phyloP scores from a whole-genome alignment of 2,888 invertebrate species.

The Lepidocyrtoides sp. region DNA sequence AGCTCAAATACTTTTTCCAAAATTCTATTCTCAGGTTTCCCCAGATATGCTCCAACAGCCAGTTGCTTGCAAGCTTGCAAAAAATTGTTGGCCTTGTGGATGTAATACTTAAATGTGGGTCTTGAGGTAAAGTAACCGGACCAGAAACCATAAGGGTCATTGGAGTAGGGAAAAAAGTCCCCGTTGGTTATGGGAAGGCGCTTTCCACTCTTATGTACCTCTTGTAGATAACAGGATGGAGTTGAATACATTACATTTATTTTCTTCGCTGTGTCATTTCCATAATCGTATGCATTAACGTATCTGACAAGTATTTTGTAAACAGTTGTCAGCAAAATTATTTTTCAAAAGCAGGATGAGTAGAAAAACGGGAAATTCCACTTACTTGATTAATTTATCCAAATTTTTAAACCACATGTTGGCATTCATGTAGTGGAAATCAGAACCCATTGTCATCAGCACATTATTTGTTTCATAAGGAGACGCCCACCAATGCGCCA shows the following conservation, averaged over 20 bases:
- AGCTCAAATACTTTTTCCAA: constrained; percentile 78
- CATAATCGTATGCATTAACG: constrained; percentile 91
- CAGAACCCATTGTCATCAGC: constrained; percentile 97
- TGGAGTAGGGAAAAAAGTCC: constrained; percentile 97
- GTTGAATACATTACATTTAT: constrained; percentile 95
- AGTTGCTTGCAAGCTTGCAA: constrained; percentile 89
- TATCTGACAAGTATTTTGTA: too few relatives aligned
- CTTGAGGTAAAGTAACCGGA: constrained; percentile 94
- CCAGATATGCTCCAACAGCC: constrained; percentile 86
- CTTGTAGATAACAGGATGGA: constrained; percentile 94
- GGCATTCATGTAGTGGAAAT: constrained; percentile 93
- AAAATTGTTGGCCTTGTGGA: constrained; percentile 92
- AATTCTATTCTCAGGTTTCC: constrained; percentile 32
- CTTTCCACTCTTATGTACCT: constrained; percentile 90
- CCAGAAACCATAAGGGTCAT: constrained; percentile 95
- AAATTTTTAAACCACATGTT: constrained; percentile 93
- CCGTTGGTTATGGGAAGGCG: constrained; percentile 90
- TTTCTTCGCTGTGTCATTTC: constrained; percentile 89
- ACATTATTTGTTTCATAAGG: constrained; percentile 90
- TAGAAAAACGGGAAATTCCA: constrained; percentile 90
- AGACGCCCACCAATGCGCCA: constrained; percentile 86
- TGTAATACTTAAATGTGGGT: constrained; percentile 93
- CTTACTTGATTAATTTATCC: constrained; percentile 96
- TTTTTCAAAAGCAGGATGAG: not conserved
- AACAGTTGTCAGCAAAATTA: too few relatives aligned